Base-by-base conservation (phyloP, 2,888 invertebrate genomes). In the Pristionchus arcanus region DNA sequence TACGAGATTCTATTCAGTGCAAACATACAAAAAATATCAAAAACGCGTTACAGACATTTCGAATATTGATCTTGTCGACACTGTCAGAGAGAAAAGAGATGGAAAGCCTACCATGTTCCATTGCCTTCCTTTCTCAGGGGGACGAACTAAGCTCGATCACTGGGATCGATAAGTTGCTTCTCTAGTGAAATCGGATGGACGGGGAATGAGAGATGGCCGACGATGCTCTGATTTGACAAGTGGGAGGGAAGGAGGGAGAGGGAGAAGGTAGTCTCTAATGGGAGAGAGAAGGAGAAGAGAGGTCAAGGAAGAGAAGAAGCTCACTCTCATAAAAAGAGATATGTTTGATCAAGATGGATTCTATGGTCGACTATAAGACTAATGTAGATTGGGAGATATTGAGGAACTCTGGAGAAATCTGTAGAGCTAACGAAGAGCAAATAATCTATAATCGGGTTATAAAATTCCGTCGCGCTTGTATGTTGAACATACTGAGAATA, bases 201-300 rank as follows among this genome's bases (percentile, higher is more conserved):
- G 9, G n/a, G n/a, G 84, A 85, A 59, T 85, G 84, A 85, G 59
- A 85, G 84, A 85, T 59, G 84, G 53, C 42, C n/a, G 77, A 53
- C 71, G 37, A 19, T n/a, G 53, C 53, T 2, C 31, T 34, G 84
- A 85, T 85, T 85, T 85, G 59, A 85, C 84, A 85, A 59, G 59
- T 85, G 59, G 34, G 3, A 16, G 84, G 34, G 59, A 25, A 34
- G 25, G 25, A 49, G 59, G 59, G 84, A 59, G 59, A 37, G 16
- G 49, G 21, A 59, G 59, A 55, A 37, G 59, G 59, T 81, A 81
- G 81, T 81, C 81, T 81, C 81, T 81, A 53, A 42, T 81, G 49
- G 81, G 81, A 81, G 81, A 81, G 81, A 81, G 81, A 81, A 53
- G 28, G 81, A n/a, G 19, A 25, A 21, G 49, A 28, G 81, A 81